These are phyloP conservation scores for Montifringilla adamsi DNA, from an alignment of 2,113 vertebrate genomes.

Conservation along the genomic window DNA sequence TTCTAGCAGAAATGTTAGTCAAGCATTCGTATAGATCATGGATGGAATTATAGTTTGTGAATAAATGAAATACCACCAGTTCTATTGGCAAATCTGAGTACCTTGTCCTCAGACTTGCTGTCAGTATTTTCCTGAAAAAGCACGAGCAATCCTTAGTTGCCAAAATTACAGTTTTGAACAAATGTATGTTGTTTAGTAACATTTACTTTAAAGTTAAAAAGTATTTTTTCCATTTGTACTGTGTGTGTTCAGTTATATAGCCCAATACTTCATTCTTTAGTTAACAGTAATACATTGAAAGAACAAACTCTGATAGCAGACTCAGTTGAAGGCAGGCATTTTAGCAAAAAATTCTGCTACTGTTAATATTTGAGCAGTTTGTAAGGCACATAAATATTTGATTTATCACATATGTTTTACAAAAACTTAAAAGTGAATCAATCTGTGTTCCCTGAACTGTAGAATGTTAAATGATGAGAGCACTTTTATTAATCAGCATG, in stretches of 20 bases:
- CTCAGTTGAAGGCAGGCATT: constrained; percentile 32
- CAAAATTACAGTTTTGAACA: constrained; percentile 15
- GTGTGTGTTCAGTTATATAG: not conserved
- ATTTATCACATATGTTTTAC: not conserved
- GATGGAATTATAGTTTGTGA: not conserved
- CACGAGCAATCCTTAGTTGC: not conserved
- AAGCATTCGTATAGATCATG: not conserved
- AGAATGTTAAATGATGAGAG: constrained; percentile 1
- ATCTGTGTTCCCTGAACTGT: constrained; percentile 32
- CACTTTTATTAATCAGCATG: not conserved
- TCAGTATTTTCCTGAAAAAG: constrained; percentile 6
- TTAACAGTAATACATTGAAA: constrained; percentile 11
- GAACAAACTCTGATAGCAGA: not conserved
- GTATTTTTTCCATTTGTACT: not conserved
- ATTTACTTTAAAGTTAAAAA: not conserved
- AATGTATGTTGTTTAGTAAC: not conserved
- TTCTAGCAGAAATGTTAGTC: constrained; percentile 34
- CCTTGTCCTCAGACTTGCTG: constrained; percentile 38
- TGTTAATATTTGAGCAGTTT: constrained; percentile 36
- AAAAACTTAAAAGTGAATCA: constrained; percentile 23
- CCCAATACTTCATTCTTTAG: not conserved
- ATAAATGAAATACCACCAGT: not conserved
- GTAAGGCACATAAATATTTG: constrained; percentile 8
- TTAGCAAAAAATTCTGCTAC: constrained; percentile 34
- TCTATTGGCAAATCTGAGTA: constrained; percentile 11